Conservation (phyloP, 2,113 vertebrate genomes). For the Amia ocellicauda region DNA sequence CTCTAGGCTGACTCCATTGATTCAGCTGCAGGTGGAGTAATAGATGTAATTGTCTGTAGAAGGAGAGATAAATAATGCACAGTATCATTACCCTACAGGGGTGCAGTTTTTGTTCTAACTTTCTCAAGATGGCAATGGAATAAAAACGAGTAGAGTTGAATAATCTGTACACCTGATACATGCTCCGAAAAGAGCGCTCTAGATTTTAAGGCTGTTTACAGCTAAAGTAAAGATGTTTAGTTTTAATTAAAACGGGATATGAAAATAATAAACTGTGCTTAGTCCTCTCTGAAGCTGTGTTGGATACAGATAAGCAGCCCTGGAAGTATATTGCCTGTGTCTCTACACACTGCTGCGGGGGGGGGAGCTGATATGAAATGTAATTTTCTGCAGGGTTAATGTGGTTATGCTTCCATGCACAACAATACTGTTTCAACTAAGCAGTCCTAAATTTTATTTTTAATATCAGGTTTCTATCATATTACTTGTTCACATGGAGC, state of each 20-base stretch:
- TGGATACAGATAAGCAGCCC: conserved; percentile 28
- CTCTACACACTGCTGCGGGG: neutral
- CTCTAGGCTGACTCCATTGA: conserved; percentile 1
- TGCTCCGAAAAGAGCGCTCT: conserved; percentile 35
- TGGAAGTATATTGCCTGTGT: neutral
- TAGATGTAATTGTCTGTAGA: conserved; percentile 1
- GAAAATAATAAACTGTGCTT: conserved; percentile 43
- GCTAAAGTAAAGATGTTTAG: conserved; percentile 42
- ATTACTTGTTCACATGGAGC: neutral
- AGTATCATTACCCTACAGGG: neutral
- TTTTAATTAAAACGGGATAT: conserved; percentile 35
- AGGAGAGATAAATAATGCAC: neutral
- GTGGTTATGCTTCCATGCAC: neutral
- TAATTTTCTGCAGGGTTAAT: neutral
- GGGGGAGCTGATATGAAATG: neutral
- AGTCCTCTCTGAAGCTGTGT: conserved; percentile 24
- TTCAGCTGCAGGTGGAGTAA: neutral
- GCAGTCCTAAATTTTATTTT: conserved; percentile 7
- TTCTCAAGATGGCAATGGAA: conserved; percentile 1
- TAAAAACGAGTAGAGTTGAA: neutral
- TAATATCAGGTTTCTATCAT: conserved; percentile 5
- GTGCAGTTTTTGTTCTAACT: neutral
- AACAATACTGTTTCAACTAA: conserved; percentile 5
- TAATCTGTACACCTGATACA: conserved; percentile 9
- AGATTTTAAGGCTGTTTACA: conserved; percentile 40